Evolutionary conservation across 1,140 invertebrate species (phyloP).

Genomic region (Whitmania pigra): DNA sequence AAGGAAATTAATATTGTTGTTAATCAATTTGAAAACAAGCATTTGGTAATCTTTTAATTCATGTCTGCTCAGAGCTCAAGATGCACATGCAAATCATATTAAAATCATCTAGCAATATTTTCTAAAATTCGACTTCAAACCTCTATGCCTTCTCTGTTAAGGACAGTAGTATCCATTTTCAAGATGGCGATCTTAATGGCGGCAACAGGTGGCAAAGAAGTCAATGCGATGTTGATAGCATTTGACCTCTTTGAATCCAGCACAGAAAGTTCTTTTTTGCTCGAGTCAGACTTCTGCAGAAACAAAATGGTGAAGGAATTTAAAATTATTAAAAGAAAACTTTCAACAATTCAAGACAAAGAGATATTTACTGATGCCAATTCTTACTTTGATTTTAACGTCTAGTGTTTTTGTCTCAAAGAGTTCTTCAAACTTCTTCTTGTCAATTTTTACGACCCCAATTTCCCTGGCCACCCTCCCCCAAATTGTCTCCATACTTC

Average conservation of each 20-base stretch:
- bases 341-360: neutral
- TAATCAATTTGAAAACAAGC: too few relatives aligned
- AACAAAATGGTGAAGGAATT: neutral
- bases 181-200: slow-evolving; percentile 95
- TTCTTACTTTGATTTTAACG: slow-evolving; percentile 64
- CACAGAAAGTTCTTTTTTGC: slow-evolving; percentile 89
- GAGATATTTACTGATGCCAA: slow-evolving; percentile 4
- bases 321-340: neutral
- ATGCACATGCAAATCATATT: neutral
- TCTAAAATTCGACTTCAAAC: slow-evolving; percentile 40
- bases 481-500: slow-evolving; percentile 72
- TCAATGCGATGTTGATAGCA: slow-evolving; percentile 98
- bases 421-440: slow-evolving; percentile 81
- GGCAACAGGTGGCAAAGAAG: slow-evolving; percentile 80
- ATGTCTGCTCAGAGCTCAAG: too few relatives aligned
- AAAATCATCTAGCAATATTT: neutral
- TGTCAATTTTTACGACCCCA: slow-evolving; percentile 54
- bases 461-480: slow-evolving; percentile 67
- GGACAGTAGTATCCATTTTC: slow-evolving; percentile 97
- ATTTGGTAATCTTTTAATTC: too few relatives aligned
- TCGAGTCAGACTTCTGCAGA: slow-evolving; percentile 72
- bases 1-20: too few relatives aligned
- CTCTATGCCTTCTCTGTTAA: slow-evolving; percentile 94
- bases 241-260: slow-evolving; percentile 94
- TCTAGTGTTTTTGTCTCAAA: slow-evolving; percentile 95